Evolutionary conservation across 35 echinoderm and acorn worm species (phyloP).

Genomic region (Apostichopus japonicus): DNA sequence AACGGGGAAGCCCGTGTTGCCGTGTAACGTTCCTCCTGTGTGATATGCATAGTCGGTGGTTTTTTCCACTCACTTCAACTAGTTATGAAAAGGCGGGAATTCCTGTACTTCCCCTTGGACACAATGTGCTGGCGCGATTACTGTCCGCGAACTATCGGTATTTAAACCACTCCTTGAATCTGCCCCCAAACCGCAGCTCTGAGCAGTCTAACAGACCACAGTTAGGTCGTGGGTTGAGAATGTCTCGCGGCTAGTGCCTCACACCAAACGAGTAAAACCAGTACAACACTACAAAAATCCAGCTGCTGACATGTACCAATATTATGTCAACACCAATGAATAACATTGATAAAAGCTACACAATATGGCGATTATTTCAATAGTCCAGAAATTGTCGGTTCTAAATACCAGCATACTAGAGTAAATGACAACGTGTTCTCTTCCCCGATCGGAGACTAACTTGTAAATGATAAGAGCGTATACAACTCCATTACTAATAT

Average conservation of each 20-base stretch:
- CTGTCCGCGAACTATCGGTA: conserved; percentile 32
- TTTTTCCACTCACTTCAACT: conserved; percentile 40
- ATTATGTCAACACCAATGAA: conserved; percentile 52
- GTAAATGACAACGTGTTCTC: not conserved
- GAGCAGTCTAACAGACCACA: conserved; percentile 57
- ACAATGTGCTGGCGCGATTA: conserved; percentile 52
- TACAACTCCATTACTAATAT: conserved; percentile 45
- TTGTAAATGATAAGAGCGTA: not conserved
- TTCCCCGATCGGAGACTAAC: not conserved
- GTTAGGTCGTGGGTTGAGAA: conserved; percentile 56
- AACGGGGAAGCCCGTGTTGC: conserved; percentile 60
- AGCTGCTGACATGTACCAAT: conserved; percentile 36
- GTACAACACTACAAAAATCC: conserved; percentile 38
- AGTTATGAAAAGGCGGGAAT: conserved; percentile 62
- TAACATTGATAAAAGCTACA: conserved; percentile 28
- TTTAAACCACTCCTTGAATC: conserved; percentile 59
- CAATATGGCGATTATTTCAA: conserved; percentile 41
- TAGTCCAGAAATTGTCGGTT: conserved; percentile 10
- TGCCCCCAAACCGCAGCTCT: conserved; percentile 80
- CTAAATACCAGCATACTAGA: not conserved
- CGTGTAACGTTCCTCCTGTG: conserved; percentile 72
- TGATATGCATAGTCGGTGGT: conserved; percentile 84
- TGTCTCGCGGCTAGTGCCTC: conserved; percentile 66
- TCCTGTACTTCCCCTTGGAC: conserved; percentile 51
- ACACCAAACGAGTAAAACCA: conserved; percentile 17